These are phyloP conservation scores for Ptychadena robeensis DNA, from an alignment of 2,797 vertebrate species.

Conservation along the genomic window DNA sequence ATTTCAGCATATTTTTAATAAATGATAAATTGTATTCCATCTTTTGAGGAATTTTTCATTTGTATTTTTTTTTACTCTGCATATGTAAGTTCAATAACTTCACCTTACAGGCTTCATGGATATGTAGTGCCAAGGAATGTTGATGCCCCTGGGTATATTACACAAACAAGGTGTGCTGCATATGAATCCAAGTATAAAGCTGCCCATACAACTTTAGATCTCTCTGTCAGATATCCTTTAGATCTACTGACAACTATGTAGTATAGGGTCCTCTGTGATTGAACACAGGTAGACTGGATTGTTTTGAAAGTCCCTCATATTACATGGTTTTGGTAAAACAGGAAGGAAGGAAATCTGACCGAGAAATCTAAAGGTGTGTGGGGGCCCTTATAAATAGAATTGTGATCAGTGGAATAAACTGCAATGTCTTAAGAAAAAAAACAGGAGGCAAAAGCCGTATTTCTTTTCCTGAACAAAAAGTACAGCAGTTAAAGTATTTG, in stretches of 20 bases:
- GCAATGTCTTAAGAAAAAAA: background rate
- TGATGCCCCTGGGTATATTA: background rate
- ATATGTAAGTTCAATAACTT: background rate
- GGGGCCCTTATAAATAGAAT: background rate
- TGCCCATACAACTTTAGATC: too few species aligned
- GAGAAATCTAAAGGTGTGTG: too few species aligned
- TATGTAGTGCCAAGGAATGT: background rate
- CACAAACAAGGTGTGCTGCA: background rate
- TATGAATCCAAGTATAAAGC: background rate
- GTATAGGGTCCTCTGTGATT: too few species aligned
- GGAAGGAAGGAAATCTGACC: too few species aligned
- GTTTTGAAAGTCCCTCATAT: too few species aligned
- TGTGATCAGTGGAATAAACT: background rate
- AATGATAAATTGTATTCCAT: background rate
- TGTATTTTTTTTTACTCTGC: background rate
- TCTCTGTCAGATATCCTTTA: too few species aligned
- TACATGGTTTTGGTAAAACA: too few species aligned
- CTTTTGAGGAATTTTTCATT: background rate
- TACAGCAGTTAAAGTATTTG: conserved; percentile 18
- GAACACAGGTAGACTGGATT: too few species aligned
- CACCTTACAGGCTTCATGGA: background rate
- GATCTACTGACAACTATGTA: too few species aligned
- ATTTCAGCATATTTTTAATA: background rate
- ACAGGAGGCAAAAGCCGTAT: background rate
- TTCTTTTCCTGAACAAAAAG: conserved; percentile 30